A percentile compares a stretch with the other conserved stretches of the same genome.
Conservation (phyloP, 2,888 invertebrate genomes). For the Coecobrya sp. region DNA sequence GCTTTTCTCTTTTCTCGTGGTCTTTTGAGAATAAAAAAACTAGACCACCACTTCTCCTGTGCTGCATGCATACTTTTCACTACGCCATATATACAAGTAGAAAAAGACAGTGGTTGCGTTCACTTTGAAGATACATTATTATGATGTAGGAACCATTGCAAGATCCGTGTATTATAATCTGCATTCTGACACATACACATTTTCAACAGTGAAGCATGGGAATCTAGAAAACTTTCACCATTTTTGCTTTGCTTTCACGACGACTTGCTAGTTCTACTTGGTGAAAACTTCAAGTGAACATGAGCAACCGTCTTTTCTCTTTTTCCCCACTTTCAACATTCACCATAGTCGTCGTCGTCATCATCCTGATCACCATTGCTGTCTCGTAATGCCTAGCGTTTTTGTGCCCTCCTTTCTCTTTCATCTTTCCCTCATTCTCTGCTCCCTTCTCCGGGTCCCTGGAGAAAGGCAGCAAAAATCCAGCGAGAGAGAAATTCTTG, state of each 20-base stretch:
- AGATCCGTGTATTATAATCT: not conserved
- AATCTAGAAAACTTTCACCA: not conserved
- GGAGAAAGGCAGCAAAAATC: constrained; percentile 73
- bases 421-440: constrained; percentile 52
- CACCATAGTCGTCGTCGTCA: not conserved
- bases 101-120: not conserved
- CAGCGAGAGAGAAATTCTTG: constrained; percentile 44
- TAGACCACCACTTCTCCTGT: not conserved
- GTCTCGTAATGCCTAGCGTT: constrained; percentile 18
- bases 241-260: constrained; percentile 11
- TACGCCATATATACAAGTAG: not conserved
- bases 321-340: not conserved
- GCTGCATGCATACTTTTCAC: not conserved
- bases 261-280: too few species aligned
- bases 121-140: not conserved
- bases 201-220: not conserved
- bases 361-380: constrained; percentile 5
- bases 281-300: constrained; percentile 32
- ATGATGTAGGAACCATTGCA: not conserved
- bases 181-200: not conserved
- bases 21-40: constrained; percentile 28
- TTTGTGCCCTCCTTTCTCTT: constrained; percentile 50
- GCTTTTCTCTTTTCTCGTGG: constrained; percentile 27
- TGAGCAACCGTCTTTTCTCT: not conserved
- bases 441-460: constrained; percentile 58